Evolutionary conservation across 2,113 vertebrate species (phyloP), one percentile per base, ranked within the genome.

Genomic region (Oreotragus oreotragus): DNA sequence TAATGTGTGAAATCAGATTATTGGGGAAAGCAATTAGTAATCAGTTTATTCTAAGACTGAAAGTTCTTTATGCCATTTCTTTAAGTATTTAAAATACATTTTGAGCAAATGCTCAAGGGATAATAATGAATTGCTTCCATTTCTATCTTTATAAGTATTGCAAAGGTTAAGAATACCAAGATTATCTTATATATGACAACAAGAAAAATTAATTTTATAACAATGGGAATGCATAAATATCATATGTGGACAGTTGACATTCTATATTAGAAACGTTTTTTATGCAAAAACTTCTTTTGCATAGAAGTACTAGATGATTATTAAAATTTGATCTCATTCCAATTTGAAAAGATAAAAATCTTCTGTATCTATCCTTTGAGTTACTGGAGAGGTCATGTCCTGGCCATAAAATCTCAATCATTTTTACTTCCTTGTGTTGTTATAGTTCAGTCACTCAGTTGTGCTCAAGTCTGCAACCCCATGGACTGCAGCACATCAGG

Each of bases 1-100:
- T 88, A 36, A 33, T 66, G 5, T 92, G 93, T 97, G 58, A 80
- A 90, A 93, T 36, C 9, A 91, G 27, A 84, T 94, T 51, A 94
- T 19, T 90, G 7, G 15, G 47, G 19, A 96, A 79, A 45, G 30
- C 43, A 88, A 33, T 73, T 66, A 94, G 70, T 86, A 85, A 84
- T 70, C 36, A 51, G 4, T 86, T 77, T 66, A 81, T 88, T 49
- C 33, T 73, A 80, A 95, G 60, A 64, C 23, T 88, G 21, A 60
- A 83, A 36, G 2, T 36, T 66, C 25, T 94, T 79, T 92, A 43
- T 73, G 3, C 15, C 9, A 45, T 84, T 92, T 84, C 13, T 60
- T 10, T 49, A 96, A 51, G 86, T 55, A 93, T 25, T 86, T 93
- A 96, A 94, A 97, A 84, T 90, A 10, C 1, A 70, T 17, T 64